phyloP scores from a whole-genome alignment of 2,113 vertebrate species.

The Triplophysa rosa region DNA sequence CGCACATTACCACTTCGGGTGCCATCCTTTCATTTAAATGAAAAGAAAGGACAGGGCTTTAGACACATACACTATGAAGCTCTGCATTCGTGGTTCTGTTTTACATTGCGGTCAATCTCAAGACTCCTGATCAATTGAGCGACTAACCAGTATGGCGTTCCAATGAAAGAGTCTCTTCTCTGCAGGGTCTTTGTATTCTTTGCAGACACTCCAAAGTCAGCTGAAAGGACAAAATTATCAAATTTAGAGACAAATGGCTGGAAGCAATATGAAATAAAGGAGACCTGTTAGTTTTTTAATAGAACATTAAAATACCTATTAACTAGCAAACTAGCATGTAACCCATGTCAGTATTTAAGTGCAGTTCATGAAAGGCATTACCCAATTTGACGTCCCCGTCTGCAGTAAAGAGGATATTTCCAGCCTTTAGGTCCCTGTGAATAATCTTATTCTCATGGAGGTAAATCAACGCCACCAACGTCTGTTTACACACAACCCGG shows the following conservation, averaged over 20 bases:
- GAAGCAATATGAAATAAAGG: slow-evolving; percentile 27
- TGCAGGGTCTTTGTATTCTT: slow-evolving; percentile 98
- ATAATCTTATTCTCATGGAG: slow-evolving; percentile 97
- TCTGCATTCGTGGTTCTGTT: background rate
- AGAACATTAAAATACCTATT: background rate
- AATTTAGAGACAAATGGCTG: slow-evolving; percentile 19
- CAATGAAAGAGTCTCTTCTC: slow-evolving; percentile 98
- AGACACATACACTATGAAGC: background rate
- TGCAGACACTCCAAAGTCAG: slow-evolving; percentile 98
- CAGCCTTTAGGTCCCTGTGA: slow-evolving; percentile 96
- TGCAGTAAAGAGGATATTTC: slow-evolving; percentile 93
- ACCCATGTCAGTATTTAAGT: background rate
- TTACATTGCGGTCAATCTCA: background rate
- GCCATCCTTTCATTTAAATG: slow-evolving; percentile 85
- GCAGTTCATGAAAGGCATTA: slow-evolving; percentile 65
- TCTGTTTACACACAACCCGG: slow-evolving; percentile 93
- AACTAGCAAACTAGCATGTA: background rate
- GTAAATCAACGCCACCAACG: slow-evolving; percentile 89
- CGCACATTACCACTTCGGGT: slow-evolving; percentile 98
- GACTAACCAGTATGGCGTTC: slow-evolving; percentile 98
- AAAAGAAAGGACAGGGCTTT: background rate
- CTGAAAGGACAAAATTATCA: slow-evolving; percentile 74
- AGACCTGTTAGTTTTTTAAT: background rate
- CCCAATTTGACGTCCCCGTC: slow-evolving; percentile 96
- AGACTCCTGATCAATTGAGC: slow-evolving; percentile 18